A percentile compares a stretch with the other conserved stretches of the same genome.
Evolutionary conservation across 1,140 invertebrate species (phyloP).

Genomic region (Periplaneta americana): DNA sequence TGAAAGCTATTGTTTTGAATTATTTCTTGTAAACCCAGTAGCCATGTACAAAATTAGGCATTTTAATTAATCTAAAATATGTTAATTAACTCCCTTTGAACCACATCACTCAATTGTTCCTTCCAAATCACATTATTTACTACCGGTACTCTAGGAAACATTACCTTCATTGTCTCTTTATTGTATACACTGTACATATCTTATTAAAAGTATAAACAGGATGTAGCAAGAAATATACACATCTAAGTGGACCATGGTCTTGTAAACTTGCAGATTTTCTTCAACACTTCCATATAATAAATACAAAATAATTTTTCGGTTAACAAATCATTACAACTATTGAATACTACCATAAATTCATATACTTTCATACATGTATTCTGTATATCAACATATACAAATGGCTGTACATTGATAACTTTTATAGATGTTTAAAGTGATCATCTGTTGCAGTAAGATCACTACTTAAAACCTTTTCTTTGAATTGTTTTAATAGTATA

Average conservation of each 20-base stretch:
- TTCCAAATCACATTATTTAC: too few species aligned
- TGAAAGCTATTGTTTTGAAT: too few species aligned
- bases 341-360: not conserved
- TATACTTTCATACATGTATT: not conserved
- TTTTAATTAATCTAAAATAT: too few species aligned
- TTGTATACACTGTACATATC: too few species aligned
- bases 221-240: not conserved
- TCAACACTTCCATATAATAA: not conserved
- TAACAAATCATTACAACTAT: not conserved
- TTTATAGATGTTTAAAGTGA: not conserved
- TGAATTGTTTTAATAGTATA: not conserved
- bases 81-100: too few species aligned
- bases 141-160: too few species aligned
- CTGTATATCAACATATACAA: not conserved
- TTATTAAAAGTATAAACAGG: too few species aligned
- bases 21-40: too few species aligned
- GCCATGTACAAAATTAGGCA: too few species aligned
- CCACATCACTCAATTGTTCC: too few species aligned
- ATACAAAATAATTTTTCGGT: not conserved
- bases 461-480: not conserved
- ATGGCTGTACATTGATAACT: not conserved
- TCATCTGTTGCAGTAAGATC: not conserved
- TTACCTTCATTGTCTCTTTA: too few species aligned
- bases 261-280: not conserved
- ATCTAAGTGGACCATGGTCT: not conserved